Conservation (phyloP, 2,888 invertebrate species). For the Malacosoma neustria region DNA sequence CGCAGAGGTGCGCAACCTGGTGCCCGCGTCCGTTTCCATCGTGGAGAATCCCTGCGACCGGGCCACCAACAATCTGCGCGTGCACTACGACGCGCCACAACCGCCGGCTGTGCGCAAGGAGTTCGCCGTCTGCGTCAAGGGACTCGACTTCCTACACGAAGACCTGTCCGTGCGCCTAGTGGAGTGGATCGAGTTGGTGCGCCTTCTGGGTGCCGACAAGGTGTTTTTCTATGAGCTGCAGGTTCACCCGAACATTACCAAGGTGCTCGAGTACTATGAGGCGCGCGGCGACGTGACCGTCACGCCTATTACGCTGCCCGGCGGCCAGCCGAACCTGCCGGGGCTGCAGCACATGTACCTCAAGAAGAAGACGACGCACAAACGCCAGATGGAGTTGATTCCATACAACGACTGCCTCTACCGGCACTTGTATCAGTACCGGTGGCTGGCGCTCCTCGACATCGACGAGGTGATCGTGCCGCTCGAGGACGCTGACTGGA, state of each 20-base stretch:
- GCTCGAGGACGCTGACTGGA: conserved; percentile 82
- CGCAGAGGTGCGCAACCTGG: conserved; percentile 78
- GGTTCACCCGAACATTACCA: conserved; percentile 94
- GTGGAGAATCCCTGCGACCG: conserved; percentile 90
- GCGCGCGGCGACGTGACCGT: conserved; percentile 80
- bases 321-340: conserved; percentile 92
- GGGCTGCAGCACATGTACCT: conserved; percentile 92
- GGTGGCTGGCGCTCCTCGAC: conserved; percentile 92
- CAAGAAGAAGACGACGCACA: conserved; percentile 93
- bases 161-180: conserved; percentile 91
- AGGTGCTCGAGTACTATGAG: conserved; percentile 82
- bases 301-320: conserved; percentile 88
- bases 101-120: conserved; percentile 76
- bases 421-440: conserved; percentile 91
- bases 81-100: conserved; percentile 84
- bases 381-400: conserved; percentile 94
- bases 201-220: conserved; percentile 91
- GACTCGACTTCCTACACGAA: conserved; percentile 93
- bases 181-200: conserved; percentile 95
- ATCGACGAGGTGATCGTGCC: conserved; percentile 98
- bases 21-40: conserved; percentile 89
- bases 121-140: conserved; percentile 95
- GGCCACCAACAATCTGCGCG: conserved; percentile 88
- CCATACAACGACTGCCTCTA: conserved; percentile 98
- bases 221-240: conserved; percentile 93